These are phyloP conservation scores for Balearica regulorum DNA, from an alignment of 2,797 vertebrate species.

Conservation along the genomic window DNA sequence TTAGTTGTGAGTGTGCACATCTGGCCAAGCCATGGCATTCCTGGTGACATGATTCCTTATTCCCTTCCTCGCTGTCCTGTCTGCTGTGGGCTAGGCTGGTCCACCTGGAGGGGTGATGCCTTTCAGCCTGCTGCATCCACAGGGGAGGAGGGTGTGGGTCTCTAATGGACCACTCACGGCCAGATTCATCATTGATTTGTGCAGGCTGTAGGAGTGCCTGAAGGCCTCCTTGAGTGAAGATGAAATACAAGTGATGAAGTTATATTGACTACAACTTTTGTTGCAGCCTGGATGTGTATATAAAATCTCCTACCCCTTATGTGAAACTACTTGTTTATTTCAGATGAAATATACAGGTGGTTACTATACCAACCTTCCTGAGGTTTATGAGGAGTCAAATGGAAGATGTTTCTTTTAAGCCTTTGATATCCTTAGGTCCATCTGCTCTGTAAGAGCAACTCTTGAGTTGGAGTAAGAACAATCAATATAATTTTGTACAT, in stretches of 20 bases:
- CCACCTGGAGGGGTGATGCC: neutral
- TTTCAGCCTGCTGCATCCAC: neutral
- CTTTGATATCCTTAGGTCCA: neutral
- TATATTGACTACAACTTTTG: neutral
- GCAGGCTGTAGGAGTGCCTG: neutral
- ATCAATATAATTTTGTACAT: neutral
- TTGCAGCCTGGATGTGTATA: neutral
- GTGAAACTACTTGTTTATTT: neutral
- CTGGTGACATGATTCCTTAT: neutral
- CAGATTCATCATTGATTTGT: neutral
- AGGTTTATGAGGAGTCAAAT: neutral
- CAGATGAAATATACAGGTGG: neutral
- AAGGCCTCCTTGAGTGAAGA: neutral
- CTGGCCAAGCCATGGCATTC: neutral
- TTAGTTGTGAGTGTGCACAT: neutral
- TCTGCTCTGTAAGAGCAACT: neutral
- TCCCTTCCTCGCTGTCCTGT: neutral
- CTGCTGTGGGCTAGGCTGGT: neutral
- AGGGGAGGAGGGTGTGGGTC: neutral
- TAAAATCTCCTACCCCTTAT: neutral
- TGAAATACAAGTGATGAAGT: neutral
- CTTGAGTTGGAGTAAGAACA: neutral
- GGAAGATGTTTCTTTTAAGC: neutral
- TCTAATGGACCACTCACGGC: rapidly evolving
- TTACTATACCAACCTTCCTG: neutral